Evolutionary conservation across 2,888 invertebrate species (phyloP).

Genomic region (Drosophila recens): DNA sequence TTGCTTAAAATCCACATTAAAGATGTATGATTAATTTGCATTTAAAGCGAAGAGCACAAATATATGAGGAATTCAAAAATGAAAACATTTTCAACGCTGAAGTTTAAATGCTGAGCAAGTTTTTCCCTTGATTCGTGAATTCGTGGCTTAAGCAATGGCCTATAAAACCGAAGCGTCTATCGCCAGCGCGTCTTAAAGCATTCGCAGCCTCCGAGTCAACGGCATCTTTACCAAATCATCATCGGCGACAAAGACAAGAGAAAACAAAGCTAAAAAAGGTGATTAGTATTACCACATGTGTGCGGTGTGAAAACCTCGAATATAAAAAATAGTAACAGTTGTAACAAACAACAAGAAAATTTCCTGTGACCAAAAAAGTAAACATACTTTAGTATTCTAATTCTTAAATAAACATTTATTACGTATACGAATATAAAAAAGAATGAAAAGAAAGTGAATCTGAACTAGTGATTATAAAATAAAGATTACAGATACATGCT

Average conservation of each 20-base stretch:
- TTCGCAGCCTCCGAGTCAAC: conserved; percentile 44
- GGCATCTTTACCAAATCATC: conserved; percentile 40
- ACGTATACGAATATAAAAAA: not conserved
- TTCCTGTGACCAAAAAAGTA: not conserved
- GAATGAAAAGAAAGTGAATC: not conserved
- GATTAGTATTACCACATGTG: conserved; percentile 34
- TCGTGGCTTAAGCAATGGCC: conserved; percentile 15
- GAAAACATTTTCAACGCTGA: conserved; percentile 14
- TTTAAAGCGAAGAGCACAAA: conserved; percentile 16
- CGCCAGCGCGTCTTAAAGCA: conserved; percentile 58
- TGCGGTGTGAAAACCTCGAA: not conserved
- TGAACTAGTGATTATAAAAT: not conserved
- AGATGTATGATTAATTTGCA: conserved; percentile 29
- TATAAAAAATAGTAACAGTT: not conserved
- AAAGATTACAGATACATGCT: not conserved
- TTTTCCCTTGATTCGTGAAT: conserved; percentile 36
- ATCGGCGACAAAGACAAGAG: conserved; percentile 2
- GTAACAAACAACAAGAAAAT: not conserved
- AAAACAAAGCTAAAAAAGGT: conserved; percentile 38
- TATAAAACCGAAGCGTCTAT: conserved; percentile 61
- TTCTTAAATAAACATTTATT: not conserved
- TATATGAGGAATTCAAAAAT: conserved; percentile 15
- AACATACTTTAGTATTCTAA: not conserved
- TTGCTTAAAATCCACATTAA: conserved; percentile 2
- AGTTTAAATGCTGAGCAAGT: conserved; percentile 38